Evolutionary conservation across 2,797 vertebrate species (phyloP).

Genomic region (Gobionotothen gibberifrons): DNA sequence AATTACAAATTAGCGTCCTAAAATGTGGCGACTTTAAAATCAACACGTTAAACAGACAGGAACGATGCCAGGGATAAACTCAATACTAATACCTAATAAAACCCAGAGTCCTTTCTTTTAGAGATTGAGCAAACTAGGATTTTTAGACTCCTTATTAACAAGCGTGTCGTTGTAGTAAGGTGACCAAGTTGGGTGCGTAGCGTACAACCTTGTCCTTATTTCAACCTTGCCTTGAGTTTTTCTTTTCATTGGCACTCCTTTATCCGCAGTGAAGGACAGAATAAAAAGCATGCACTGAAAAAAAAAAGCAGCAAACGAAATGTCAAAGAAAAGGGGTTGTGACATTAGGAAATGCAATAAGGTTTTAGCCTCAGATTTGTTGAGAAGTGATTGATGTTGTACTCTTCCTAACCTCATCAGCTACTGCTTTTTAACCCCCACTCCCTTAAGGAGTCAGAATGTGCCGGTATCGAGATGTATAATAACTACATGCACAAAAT

Average conservation of each 20-base stretch:
- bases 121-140: constrained; percentile 7
- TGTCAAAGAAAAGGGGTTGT: constrained; percentile 11
- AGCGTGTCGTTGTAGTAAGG: neutral
- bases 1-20: constrained; percentile 31
- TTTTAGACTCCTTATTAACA: neutral
- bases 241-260: neutral
- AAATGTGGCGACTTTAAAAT: constrained; percentile 23
- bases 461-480: neutral
- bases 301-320: neutral
- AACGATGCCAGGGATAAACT: constrained; percentile 1
- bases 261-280: constrained; percentile 21
- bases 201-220: constrained; percentile 19
- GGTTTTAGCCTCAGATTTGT: neutral
- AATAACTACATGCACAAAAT: neutral
- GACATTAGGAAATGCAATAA: constrained; percentile 8
- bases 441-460: neutral
- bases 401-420: neutral
- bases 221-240: constrained; percentile 29
- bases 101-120: neutral
- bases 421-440: neutral
- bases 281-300: constrained; percentile 22
- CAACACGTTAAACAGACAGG: neutral
- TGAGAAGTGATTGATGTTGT: neutral
- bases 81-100: neutral
- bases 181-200: constrained; percentile 6